These are phyloP conservation scores for Micromesistius poutassou DNA, from an alignment of 2,797 vertebrate species.

Conservation along the genomic window DNA sequence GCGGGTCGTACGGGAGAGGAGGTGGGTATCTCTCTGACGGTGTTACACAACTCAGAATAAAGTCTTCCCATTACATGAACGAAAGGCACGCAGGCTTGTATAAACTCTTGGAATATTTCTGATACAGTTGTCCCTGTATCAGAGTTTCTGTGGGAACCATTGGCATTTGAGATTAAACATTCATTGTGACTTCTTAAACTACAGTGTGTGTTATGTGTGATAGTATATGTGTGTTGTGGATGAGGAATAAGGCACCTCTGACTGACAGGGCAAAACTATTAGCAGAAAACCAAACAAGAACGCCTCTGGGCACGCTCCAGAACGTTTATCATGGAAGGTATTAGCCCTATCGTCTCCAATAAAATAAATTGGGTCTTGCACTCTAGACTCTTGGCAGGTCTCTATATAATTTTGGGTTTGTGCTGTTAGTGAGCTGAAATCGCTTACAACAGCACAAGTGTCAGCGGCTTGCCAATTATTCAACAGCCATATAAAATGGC, in stretches of 20 bases:
- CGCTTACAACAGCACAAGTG: slow-evolving; percentile 58
- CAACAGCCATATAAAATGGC: slow-evolving; percentile 10
- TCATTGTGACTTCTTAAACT: background rate
- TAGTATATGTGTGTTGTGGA: background rate
- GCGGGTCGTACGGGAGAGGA: background rate
- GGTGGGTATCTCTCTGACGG: background rate
- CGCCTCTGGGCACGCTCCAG: slow-evolving; percentile 46
- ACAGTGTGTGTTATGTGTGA: too few relatives aligned
- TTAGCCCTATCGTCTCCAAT: slow-evolving; percentile 54
- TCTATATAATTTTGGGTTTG: slow-evolving; percentile 34
- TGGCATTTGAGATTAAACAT: slow-evolving; percentile 16
- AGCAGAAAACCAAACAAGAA: slow-evolving; percentile 45
- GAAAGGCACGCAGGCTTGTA: background rate
- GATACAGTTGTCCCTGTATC: background rate
- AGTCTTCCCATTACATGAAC: background rate
- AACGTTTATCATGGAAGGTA: slow-evolving; percentile 59
- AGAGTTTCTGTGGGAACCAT: background rate
- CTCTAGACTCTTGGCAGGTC: slow-evolving; percentile 46
- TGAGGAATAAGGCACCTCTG: slow-evolving; percentile 29
- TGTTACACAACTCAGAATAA: background rate
- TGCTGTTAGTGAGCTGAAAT: slow-evolving; percentile 47
- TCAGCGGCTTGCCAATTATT: slow-evolving; percentile 20
- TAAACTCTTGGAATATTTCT: background rate
- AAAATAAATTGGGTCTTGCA: slow-evolving; percentile 48
- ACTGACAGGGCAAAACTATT: slow-evolving; percentile 57